Evolutionary conservation across 2,888 invertebrate species (phyloP).

Genomic region (Latrodectus hesperus): DNA sequence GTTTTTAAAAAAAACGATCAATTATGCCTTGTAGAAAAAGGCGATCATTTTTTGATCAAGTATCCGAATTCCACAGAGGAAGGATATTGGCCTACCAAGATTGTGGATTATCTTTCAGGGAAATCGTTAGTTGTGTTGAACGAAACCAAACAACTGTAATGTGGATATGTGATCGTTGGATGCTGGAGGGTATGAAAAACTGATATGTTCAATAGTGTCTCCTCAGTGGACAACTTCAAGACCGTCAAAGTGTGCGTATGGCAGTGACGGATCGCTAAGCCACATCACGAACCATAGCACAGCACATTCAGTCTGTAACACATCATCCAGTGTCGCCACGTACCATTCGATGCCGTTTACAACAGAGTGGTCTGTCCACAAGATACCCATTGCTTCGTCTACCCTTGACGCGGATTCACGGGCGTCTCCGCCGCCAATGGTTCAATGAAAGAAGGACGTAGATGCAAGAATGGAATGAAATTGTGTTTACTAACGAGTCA

Average conservation of each 20-base stretch:
- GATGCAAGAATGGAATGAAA: constrained; percentile 10
- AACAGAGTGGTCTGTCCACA: background rate
- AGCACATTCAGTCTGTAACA: background rate
- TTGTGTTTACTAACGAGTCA: background rate
- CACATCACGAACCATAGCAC: constrained; percentile 11
- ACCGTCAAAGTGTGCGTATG: background rate
- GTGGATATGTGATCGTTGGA: too few relatives aligned
- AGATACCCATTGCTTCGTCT: constrained; percentile 4
- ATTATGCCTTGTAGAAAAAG: background rate
- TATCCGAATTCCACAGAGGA: too few relatives aligned
- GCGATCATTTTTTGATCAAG: too few relatives aligned
- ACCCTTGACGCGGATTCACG: background rate
- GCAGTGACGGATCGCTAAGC: background rate
- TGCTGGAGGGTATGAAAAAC: too few relatives aligned
- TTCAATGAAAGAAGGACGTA: background rate
- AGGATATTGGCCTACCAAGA: too few relatives aligned
- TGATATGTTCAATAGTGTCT: too few relatives aligned
- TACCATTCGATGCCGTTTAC: constrained; percentile 13
- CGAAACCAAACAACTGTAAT: too few relatives aligned
- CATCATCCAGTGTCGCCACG: background rate
- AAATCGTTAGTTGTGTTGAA: too few relatives aligned
- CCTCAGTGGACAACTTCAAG: too few relatives aligned
- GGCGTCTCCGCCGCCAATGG: constrained; percentile 8
- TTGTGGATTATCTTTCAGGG: too few relatives aligned
- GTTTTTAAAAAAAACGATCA: background rate